Percentiles rank a stretch among this genome's conserved stretches.
These are phyloP conservation scores for Epinephelus awoara DNA, from an alignment of 2,797 vertebrate genomes.

Conservation along the genomic window DNA sequence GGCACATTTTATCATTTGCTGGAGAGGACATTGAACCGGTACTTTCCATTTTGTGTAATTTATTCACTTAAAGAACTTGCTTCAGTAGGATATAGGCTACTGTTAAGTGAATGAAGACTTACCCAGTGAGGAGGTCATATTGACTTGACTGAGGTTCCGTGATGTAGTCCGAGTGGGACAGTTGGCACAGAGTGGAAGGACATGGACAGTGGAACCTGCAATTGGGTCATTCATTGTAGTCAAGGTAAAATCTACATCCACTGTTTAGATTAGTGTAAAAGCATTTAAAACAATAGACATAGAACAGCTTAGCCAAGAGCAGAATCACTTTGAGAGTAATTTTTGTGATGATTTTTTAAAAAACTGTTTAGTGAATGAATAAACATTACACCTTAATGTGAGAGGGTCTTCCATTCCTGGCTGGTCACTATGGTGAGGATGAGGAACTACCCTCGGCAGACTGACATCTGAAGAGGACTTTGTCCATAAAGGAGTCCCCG, in stretches of 20 bases:
- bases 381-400: conserved; percentile 35
- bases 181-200: conserved; percentile 39
- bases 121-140: conserved; percentile 53
- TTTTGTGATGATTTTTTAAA: background rate
- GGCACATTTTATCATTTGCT: background rate
- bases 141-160: conserved; percentile 48
- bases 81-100: background rate
- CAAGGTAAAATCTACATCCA: background rate
- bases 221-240: background rate
- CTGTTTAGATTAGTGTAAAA: background rate
- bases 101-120: conserved; percentile 1
- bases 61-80: background rate
- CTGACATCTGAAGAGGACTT: conserved; percentile 11
- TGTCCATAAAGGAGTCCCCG: conserved; percentile 17
- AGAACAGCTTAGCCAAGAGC: background rate
- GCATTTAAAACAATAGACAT: background rate
- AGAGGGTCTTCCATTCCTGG: conserved; percentile 30
- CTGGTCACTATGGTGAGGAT: conserved; percentile 16
- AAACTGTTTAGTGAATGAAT: background rate
- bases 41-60: background rate
- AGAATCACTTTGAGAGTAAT: background rate
- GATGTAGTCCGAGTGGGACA: conserved; percentile 48
- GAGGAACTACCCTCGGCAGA: conserved; percentile 2
- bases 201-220: conserved; percentile 43
- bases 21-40: background rate